Conservation (phyloP, 2,113 vertebrate species). For the Tetrax tetrax region DNA sequence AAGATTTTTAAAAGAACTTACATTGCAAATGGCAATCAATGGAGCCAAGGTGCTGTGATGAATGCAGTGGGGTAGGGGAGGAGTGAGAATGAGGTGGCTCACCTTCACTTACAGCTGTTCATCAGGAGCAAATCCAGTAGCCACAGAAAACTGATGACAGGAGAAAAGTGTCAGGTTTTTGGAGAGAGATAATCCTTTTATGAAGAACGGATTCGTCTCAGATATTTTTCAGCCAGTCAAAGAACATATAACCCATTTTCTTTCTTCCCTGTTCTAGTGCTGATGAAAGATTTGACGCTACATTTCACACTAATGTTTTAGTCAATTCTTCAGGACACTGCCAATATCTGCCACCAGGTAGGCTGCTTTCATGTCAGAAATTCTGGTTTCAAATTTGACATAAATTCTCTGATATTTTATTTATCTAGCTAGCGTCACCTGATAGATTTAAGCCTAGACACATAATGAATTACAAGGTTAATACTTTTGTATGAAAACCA, state of each 20-base stretch:
- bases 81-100: background rate
- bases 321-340: conserved; percentile 87
- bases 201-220: background rate
- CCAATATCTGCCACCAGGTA: conserved; percentile 93
- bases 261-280: conserved; percentile 78
- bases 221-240: background rate
- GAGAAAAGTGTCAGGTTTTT: background rate
- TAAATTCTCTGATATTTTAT: background rate
- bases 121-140: background rate
- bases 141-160: background rate
- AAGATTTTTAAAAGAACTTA: background rate
- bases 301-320: conserved; percentile 92
- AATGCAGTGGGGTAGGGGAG: background rate
- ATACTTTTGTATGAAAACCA: background rate
- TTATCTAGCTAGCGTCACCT: background rate
- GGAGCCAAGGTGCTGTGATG: background rate
- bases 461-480: background rate
- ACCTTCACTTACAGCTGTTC: background rate
- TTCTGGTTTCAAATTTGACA: background rate
- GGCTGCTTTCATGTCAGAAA: background rate
- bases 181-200: background rate
- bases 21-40: background rate
- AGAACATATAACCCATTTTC: background rate
- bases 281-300: conserved; percentile 92
- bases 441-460: background rate